These are phyloP conservation scores for Lasioglossum oenotherae DNA, from an alignment of 2,888 invertebrate genomes.

Conservation along the genomic window DNA sequence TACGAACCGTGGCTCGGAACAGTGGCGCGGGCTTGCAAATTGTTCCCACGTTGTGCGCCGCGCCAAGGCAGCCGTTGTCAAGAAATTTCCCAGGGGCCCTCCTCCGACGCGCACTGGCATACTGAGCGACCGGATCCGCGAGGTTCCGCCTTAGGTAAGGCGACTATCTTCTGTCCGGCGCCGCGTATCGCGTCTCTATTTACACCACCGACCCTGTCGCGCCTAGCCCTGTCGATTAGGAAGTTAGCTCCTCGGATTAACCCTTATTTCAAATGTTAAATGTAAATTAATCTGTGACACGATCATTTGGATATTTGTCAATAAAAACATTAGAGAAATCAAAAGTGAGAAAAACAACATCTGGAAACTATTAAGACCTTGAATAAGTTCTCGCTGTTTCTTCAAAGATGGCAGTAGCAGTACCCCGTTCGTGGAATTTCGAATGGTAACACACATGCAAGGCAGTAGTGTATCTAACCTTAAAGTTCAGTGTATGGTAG, in stretches of 20 bases:
- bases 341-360: neutral
- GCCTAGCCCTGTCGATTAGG: neutral
- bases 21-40: constrained; percentile 78
- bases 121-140: constrained; percentile 65
- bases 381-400: too few species aligned
- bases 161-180: constrained; percentile 38
- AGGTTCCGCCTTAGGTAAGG: constrained; percentile 47
- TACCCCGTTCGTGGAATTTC: too few species aligned
- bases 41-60: constrained; percentile 75
- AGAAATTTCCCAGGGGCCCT: constrained; percentile 78
- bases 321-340: neutral
- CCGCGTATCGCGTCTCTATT: constrained; percentile 43
- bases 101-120: constrained; percentile 67
- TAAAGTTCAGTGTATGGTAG: too few species aligned
- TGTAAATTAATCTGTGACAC: too few species aligned
- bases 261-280: neutral
- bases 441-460: too few species aligned
- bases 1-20: constrained; percentile 71
- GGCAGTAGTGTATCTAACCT: too few species aligned
- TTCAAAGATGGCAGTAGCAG: too few species aligned
- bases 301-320: too few species aligned
- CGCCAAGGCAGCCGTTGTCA: constrained; percentile 64
- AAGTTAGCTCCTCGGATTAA: neutral
- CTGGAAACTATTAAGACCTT: too few species aligned
- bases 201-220: neutral